These are phyloP conservation scores for Ammospiza caudacuta DNA, from an alignment of 2,113 vertebrate genomes.

Conservation along the genomic window DNA sequence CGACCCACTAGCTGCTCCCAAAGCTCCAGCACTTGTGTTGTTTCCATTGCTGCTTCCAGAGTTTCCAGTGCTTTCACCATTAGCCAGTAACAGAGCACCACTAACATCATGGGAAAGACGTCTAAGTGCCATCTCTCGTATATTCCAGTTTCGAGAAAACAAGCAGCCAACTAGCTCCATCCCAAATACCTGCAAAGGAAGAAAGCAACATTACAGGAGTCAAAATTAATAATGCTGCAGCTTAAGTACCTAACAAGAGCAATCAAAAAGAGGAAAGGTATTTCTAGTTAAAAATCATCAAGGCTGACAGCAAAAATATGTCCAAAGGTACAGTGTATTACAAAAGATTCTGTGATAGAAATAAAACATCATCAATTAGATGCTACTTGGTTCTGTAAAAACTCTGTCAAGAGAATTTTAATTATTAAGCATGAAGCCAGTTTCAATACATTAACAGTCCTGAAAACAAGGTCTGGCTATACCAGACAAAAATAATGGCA, in stretches of 20 bases:
- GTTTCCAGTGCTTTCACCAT: constrained; percentile 87
- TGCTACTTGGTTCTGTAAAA: background rate
- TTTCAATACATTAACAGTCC: background rate
- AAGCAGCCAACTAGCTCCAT: constrained; percentile 90
- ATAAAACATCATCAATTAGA: background rate
- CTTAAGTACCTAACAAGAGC: background rate
- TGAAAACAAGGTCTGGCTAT: background rate
- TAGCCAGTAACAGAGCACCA: constrained; percentile 86
- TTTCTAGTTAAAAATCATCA: background rate
- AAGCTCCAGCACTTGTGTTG: constrained; percentile 46
- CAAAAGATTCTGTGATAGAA: background rate
- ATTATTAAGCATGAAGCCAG: background rate
- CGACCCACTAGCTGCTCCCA: constrained; percentile 72
- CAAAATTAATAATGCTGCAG: background rate
- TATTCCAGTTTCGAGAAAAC: constrained; percentile 93
- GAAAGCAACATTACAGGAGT: background rate
- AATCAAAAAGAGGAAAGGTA: background rate
- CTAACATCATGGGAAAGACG: constrained; percentile 91
- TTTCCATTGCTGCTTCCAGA: constrained; percentile 70
- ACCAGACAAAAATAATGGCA: background rate
- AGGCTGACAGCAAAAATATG: background rate
- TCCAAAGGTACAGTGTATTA: background rate
- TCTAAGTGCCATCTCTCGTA: constrained; percentile 89
- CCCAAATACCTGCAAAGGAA: constrained; percentile 82
- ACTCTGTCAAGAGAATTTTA: background rate